These are phyloP conservation scores for Zosterops hypoxanthus DNA, from an alignment of 2,113 vertebrate species.

Conservation along the genomic window DNA sequence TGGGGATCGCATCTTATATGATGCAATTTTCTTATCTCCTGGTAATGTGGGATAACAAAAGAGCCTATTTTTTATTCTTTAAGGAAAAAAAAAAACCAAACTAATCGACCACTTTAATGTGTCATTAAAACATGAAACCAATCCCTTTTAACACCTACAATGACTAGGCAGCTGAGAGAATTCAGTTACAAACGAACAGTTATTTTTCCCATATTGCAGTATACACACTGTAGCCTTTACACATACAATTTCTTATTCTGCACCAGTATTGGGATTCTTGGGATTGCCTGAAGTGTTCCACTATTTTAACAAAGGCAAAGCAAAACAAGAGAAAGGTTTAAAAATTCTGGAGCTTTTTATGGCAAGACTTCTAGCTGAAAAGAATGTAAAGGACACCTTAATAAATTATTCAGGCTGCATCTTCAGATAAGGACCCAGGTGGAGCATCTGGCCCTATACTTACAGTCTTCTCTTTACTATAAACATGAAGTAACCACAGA, in stretches of 20 bases:
- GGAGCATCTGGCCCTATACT: not conserved
- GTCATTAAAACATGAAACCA: not conserved
- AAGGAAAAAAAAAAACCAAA: not conserved
- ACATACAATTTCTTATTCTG: rapidly evolving
- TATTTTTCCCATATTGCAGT: not conserved
- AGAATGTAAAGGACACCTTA: not conserved
- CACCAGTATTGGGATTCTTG: not conserved
- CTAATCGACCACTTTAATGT: not conserved
- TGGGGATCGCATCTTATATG: not conserved
- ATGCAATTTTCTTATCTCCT: not conserved
- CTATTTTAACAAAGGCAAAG: not conserved
- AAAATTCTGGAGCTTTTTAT: not conserved
- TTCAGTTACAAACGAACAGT: not conserved
- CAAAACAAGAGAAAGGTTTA: not conserved
- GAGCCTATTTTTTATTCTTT: not conserved
- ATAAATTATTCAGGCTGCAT: slow-evolving; percentile 37
- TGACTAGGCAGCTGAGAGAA: not conserved
- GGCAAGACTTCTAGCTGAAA: not conserved
- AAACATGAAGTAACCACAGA: slow-evolving; percentile 19
- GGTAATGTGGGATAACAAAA: not conserved
- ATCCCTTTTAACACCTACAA: not conserved
- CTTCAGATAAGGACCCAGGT: slow-evolving; percentile 8
- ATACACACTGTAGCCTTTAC: not conserved
- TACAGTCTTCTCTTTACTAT: not conserved
- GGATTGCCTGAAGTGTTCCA: not conserved